phyloP scores from a whole-genome alignment of 2,797 vertebrate species.

The Pogonophryne albipinna region DNA sequence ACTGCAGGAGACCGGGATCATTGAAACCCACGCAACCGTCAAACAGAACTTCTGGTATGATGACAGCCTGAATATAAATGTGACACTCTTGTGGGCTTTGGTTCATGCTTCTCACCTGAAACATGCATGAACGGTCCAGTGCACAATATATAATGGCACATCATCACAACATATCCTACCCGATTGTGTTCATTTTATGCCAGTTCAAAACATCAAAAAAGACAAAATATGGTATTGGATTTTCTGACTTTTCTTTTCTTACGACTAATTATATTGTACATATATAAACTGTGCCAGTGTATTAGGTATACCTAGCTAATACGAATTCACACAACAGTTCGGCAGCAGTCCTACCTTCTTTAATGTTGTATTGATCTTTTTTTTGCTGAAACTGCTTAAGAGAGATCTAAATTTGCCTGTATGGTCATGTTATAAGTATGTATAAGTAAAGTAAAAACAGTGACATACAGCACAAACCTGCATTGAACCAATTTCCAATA shows the following conservation, averaged over 20 bases:
- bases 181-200: background rate
- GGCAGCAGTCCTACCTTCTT: background rate
- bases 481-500: slow-evolving; percentile 20
- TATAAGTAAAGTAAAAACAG: background rate
- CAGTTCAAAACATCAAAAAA: background rate
- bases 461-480: slow-evolving; percentile 8
- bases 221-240: background rate
- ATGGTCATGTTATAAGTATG: background rate
- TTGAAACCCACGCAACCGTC: slow-evolving; percentile 17
- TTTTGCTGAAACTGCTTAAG: background rate
- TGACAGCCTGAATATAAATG: background rate
- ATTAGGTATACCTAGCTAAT: background rate
- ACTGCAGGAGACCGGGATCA: slow-evolving; percentile 27
- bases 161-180: background rate
- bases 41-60: slow-evolving; percentile 6
- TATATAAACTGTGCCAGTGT: background rate
- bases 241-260: background rate
- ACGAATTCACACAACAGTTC: background rate
- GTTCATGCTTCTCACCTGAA: background rate
- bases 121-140: background rate
- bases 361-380: background rate
- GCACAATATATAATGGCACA: background rate
- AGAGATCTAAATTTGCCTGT: background rate
- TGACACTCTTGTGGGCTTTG: background rate
- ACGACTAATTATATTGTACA: background rate